Evolutionary conservation across 1,140 invertebrate species (phyloP).

Genomic region (Heterodera carotae): DNA sequence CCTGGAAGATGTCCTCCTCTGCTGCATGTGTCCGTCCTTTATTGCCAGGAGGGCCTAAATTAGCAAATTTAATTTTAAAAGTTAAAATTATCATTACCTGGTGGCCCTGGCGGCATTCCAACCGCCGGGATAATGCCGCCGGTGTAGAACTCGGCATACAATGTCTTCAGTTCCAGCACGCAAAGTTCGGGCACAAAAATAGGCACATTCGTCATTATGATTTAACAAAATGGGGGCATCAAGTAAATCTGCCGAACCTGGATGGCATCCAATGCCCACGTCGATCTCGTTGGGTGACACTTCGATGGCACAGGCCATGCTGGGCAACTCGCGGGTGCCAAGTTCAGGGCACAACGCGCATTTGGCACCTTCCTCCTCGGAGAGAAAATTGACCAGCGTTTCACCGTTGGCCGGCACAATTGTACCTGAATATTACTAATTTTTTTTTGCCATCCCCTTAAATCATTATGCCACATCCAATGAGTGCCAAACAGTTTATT

Average conservation of each 20-base stretch:
- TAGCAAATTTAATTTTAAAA: neutral
- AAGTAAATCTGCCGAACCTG: constrained; percentile 30
- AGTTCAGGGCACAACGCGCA: constrained; percentile 52
- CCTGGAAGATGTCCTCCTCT: constrained; percentile 53
- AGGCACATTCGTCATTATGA: constrained; percentile 19
- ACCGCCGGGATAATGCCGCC: neutral
- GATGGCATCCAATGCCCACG: constrained; percentile 55
- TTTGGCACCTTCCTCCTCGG: constrained; percentile 46
- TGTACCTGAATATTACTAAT: no score
- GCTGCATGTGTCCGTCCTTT: neutral
- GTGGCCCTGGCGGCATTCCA: neutral
- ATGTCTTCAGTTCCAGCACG: constrained; percentile 42
- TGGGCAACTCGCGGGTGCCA: constrained; percentile 37
- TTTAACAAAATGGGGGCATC: constrained; percentile 25
- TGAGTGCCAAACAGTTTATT: neutral
- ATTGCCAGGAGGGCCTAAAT: neutral
- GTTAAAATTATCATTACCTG: neutral
- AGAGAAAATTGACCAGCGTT: constrained; percentile 50
- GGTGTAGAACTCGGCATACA: constrained; percentile 47
- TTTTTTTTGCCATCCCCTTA: no score
- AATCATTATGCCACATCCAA: constrained; percentile 12
- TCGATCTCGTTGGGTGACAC: constrained; percentile 34
- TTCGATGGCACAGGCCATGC: constrained; percentile 52
- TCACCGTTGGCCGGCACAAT: constrained; percentile 50
- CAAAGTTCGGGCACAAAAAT: constrained; percentile 48